A percentile compares a stretch with the other conserved stretches of the same genome.
These are phyloP conservation scores for Rotaria macrura DNA, from an alignment of 2,888 invertebrate species.

Conservation along the genomic window DNA sequence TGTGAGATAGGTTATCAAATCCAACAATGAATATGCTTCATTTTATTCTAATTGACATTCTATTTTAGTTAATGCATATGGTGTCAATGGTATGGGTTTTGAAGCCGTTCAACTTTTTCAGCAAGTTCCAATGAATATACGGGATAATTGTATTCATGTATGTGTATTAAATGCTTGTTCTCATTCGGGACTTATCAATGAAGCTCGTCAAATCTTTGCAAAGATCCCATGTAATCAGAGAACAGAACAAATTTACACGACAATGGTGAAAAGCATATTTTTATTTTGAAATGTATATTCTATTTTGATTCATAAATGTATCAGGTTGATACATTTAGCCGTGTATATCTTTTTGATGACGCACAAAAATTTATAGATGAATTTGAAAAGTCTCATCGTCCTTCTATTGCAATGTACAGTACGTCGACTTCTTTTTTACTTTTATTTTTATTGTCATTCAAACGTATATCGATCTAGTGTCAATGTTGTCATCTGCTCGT, in stretches of 20 bases:
- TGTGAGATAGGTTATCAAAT: no score
- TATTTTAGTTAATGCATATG: background rate
- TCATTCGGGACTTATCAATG: background rate
- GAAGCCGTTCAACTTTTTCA: background rate
- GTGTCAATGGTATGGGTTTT: background rate
- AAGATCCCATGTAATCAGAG: background rate
- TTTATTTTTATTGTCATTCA: background rate
- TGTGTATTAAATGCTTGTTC: background rate
- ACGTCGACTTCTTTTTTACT: background rate
- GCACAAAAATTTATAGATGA: background rate
- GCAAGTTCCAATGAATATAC: background rate
- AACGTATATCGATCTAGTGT: background rate
- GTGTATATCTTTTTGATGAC: background rate
- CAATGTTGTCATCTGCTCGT: background rate
- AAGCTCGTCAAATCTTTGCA: background rate
- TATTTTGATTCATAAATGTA: background rate
- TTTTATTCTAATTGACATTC: no score
- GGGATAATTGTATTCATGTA: background rate
- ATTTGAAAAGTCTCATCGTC: background rate
- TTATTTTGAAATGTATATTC: no score
- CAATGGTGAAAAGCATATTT: background rate
- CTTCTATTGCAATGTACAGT: background rate
- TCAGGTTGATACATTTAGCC: background rate
- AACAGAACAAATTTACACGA: background rate
- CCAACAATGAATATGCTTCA: no score